phyloP scores from a whole-genome alignment of 2,888 invertebrate genomes.

The Anaspis maculata region DNA sequence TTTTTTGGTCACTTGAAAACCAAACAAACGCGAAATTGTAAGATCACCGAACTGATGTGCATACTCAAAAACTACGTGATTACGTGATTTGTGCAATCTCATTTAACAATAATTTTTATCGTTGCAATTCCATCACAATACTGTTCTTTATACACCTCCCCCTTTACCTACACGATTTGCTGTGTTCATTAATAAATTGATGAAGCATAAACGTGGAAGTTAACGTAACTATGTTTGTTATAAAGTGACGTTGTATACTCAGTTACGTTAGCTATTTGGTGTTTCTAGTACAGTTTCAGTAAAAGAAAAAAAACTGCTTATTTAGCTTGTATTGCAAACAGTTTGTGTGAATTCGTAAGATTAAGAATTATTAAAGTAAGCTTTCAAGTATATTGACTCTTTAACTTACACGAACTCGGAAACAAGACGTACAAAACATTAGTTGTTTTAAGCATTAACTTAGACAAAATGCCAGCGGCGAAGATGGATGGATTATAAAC shows the following conservation, averaged over 20 bases:
- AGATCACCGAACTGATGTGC: no score
- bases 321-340: slow-evolving; percentile 22
- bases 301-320: slow-evolving; percentile 18
- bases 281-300: slow-evolving; percentile 14
- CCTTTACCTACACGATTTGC: no score
- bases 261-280: slow-evolving; percentile 18
- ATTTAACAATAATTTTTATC: no score
- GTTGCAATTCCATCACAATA: no score
- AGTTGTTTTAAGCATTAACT: neutral
- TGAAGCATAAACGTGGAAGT: slow-evolving; percentile 11
- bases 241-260: no score
- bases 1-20: no score
- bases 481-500: no score
- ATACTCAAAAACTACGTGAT: no score
- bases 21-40: no score
- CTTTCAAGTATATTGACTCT: slow-evolving; percentile 12
- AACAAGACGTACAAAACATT: neutral
- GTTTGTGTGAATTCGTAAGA: slow-evolving; percentile 19
- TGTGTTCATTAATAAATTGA: neutral
- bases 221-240: slow-evolving; percentile 16
- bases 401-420: neutral
- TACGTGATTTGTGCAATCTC: no score
- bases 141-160: no score
- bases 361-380: slow-evolving; percentile 19
- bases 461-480: no score